phyloP scores from a whole-genome alignment of 2,888 invertebrate genomes.

The Toxonevra muliebris region DNA sequence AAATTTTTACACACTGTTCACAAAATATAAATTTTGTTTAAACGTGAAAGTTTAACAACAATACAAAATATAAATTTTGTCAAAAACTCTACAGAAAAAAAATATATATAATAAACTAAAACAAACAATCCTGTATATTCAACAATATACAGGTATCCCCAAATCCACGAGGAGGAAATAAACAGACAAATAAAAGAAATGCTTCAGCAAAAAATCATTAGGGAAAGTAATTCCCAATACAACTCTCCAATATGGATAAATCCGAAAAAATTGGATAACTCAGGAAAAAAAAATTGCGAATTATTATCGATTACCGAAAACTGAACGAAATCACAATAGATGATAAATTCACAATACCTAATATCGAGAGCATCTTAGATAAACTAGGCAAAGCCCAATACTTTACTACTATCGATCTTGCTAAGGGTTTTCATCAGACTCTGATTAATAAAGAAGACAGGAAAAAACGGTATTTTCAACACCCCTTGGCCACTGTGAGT shows the following conservation, averaged over 20 bases:
- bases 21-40: constrained; percentile 27
- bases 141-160: constrained; percentile 36
- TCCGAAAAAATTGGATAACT: constrained; percentile 29
- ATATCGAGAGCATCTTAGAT: constrained; percentile 26
- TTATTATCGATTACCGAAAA: constrained; percentile 26
- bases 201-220: too few relatives aligned
- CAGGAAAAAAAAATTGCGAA: constrained; percentile 27
- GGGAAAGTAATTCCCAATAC: too few relatives aligned
- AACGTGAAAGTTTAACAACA: constrained; percentile 32
- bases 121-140: constrained; percentile 29
- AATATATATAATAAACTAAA: constrained; percentile 35
- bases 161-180: constrained; percentile 32
- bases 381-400: too few relatives aligned
- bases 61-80: constrained; percentile 24
- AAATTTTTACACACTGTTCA: too few relatives aligned
- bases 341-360: constrained; percentile 34
- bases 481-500: too few relatives aligned
- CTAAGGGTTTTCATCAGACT: too few relatives aligned
- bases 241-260: constrained; percentile 32
- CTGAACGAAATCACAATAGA: constrained; percentile 30
- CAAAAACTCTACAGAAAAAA: too few relatives aligned
- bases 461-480: too few relatives aligned
- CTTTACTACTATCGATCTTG: too few relatives aligned
- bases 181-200: constrained; percentile 4
- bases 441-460: too few relatives aligned